These are phyloP conservation scores for Liasis olivaceus DNA, from an alignment of 2,797 vertebrate genomes.

Conservation along the genomic window DNA sequence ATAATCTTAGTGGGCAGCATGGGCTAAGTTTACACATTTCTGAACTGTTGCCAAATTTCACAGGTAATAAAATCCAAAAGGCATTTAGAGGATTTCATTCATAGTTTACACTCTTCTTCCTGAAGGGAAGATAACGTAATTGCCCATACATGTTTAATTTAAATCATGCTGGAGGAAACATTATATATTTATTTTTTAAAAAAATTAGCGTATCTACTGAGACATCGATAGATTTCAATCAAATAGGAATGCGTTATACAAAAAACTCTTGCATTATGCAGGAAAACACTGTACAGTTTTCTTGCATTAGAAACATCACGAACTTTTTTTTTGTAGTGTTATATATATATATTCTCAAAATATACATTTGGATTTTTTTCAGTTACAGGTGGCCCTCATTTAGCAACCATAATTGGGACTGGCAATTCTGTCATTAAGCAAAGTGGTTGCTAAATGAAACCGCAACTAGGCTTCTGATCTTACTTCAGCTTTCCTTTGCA, in stretches of 20 bases:
- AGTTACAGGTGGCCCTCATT: not conserved
- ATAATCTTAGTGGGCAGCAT: not conserved
- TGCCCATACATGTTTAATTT: not conserved
- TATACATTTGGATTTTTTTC: not conserved
- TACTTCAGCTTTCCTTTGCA: not conserved
- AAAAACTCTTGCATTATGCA: not conserved
- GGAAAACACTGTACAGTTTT: not conserved
- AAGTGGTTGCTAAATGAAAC: not conserved
- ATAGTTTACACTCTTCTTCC: not conserved
- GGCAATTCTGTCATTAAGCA: not conserved
- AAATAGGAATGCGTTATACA: not conserved
- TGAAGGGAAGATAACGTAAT: not conserved
- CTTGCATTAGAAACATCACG: not conserved
- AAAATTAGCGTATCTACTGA: not conserved
- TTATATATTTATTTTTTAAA: not conserved
- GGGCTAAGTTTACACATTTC: not conserved
- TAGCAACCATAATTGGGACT: not conserved
- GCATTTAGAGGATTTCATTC: not conserved
- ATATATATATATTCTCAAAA: not conserved
- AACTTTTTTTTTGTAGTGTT: not conserved
- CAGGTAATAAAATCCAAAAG: not conserved
- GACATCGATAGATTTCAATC: not conserved
- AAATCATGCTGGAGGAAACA: not conserved
- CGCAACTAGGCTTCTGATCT: not conserved
- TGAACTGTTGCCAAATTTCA: not conserved